A percentile compares a stretch with the other conserved stretches of the same genome.
phyloP scores from a whole-genome alignment of 2,797 vertebrate genomes.

The Ibycter americanus region DNA sequence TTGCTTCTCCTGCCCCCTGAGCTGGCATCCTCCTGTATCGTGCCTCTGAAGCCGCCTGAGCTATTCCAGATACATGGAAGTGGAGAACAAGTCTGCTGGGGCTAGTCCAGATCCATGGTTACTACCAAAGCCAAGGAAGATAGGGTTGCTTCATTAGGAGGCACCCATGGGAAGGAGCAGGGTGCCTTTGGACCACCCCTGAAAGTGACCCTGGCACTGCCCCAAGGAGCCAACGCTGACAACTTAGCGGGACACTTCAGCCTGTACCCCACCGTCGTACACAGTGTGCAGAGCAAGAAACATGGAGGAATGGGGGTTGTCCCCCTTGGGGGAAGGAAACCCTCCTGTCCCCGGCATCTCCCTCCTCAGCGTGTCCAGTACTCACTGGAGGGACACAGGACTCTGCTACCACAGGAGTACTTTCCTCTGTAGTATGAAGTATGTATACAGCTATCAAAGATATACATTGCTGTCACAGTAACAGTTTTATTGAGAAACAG shows the following conservation, averaged over 20 bases:
- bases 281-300: background rate
- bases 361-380: background rate
- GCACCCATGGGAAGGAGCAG: background rate
- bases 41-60: background rate
- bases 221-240: background rate
- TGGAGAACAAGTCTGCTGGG: background rate
- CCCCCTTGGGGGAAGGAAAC: background rate
- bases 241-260: background rate
- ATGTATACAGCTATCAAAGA: background rate
- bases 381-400: rapidly evolving
- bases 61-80: background rate
- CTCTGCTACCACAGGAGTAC: background rate
- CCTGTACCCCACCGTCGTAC: background rate
- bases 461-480: background rate
- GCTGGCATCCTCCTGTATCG: rapidly evolving
- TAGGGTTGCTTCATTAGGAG: background rate
- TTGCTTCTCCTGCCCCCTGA: background rate
- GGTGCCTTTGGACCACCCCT: background rate
- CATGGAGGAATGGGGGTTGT: background rate
- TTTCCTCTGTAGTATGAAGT: background rate
- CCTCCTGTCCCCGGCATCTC: background rate
- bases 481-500: background rate
- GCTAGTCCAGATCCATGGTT: background rate
- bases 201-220: background rate
- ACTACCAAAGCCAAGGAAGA: background rate